These are phyloP conservation scores for Cosmopolites sordidus DNA, from an alignment of 2,888 invertebrate genomes.

Conservation along the genomic window DNA sequence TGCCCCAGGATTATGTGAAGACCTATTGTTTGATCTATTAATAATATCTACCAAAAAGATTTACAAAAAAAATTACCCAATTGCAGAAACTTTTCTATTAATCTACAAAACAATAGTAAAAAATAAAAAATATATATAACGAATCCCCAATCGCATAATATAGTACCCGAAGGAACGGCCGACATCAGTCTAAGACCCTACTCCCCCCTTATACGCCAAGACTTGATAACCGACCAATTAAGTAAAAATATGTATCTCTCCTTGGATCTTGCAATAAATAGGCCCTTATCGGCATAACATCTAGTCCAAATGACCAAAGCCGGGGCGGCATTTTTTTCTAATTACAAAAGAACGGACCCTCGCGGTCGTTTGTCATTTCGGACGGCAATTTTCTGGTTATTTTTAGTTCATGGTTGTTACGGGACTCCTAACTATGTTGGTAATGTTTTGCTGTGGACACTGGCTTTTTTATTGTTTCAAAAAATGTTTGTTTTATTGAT, in stretches of 20 bases:
- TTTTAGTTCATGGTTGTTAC: constrained; percentile 16
- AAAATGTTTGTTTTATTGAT: too few relatives aligned
- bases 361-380: constrained; percentile 19
- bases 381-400: constrained; percentile 23
- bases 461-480: too few relatives aligned
- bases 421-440: constrained; percentile 3
- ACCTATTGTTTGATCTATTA: too few relatives aligned
- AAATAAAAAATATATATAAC: too few relatives aligned
- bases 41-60: too few relatives aligned
- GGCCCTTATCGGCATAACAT: constrained; percentile 22
- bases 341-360: constrained; percentile 21
- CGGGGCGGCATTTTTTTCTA: constrained; percentile 14
- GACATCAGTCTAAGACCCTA: background rate
- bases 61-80: too few relatives aligned
- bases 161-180: background rate
- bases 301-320: constrained; percentile 31
- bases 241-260: constrained; percentile 27
- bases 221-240: constrained; percentile 25
- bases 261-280: constrained; percentile 26
- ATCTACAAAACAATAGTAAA: too few relatives aligned
- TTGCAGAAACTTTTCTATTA: too few relatives aligned
- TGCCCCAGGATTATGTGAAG: too few relatives aligned
- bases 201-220: constrained; percentile 5
- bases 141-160: too few relatives aligned
- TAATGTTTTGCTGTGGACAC: too few relatives aligned